These are phyloP conservation scores for Aptenodytes patagonicus DNA, from an alignment of 2,113 vertebrate genomes.

Conservation along the genomic window DNA sequence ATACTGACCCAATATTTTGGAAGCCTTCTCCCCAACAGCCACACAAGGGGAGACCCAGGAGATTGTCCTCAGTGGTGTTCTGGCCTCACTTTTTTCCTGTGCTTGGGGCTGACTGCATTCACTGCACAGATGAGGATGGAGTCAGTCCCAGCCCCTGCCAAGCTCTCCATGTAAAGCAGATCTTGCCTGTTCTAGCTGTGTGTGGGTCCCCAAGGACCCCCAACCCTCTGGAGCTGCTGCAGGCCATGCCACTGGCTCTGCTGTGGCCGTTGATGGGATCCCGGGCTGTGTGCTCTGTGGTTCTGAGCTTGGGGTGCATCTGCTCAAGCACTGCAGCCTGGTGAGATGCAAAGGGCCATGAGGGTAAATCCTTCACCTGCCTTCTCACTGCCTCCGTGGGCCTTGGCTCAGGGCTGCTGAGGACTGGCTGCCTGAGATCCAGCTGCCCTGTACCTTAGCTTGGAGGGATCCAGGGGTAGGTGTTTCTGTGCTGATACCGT, in stretches of 20 bases:
- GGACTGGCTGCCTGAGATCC: not conserved
- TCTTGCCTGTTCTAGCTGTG: not conserved
- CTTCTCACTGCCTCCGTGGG: not conserved
- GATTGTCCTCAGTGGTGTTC: not conserved
- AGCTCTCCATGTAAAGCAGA: not conserved
- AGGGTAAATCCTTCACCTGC: not conserved
- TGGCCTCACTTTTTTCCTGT: rapidly evolving
- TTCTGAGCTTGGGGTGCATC: not conserved
- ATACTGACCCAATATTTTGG: not conserved
- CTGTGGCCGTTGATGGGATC: not conserved
- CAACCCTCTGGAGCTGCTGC: not conserved
- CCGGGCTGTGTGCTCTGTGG: not conserved
- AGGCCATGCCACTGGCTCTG: not conserved
- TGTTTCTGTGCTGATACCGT: not conserved
- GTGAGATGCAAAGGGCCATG: rapidly evolving
- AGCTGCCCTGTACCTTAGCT: not conserved
- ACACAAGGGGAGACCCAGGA: not conserved
- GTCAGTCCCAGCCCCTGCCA: not conserved
- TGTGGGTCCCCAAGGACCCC: not conserved
- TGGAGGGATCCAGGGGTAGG: not conserved
- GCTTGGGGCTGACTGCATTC: not conserved
- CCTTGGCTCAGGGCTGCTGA: not conserved
- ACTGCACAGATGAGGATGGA: not conserved
- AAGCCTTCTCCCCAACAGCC: not conserved
- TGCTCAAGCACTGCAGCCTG: not conserved